Percentiles rank a stretch among this genome's conserved stretches.
Evolutionary conservation across 2,888 invertebrate genomes (phyloP).

Genomic region (Euzetes globulus): DNA sequence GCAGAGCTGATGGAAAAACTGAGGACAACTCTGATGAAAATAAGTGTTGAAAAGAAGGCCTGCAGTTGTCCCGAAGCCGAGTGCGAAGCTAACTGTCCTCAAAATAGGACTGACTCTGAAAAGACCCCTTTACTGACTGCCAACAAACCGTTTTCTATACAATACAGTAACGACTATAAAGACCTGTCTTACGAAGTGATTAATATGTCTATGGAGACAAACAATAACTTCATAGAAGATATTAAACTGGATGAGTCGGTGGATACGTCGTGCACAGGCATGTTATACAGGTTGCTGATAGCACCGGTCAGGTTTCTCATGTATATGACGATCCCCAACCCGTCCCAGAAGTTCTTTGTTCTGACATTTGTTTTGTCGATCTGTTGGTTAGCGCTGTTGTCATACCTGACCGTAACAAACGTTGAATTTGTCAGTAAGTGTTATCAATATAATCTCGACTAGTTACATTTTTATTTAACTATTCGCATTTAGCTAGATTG

Average conservation of each 20-base stretch:
- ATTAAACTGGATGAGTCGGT: neutral
- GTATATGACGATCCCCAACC: neutral
- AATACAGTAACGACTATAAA: neutral
- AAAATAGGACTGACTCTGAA: neutral
- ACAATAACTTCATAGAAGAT: neutral
- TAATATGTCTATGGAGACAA: neutral
- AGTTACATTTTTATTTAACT: too few relatives aligned
- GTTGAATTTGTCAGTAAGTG: slow-evolving; percentile 13
- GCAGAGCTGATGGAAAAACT: slow-evolving; percentile 21
- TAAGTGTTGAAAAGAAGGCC: neutral
- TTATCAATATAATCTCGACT: neutral
- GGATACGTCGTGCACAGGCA: neutral
- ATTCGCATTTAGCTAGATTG: too few relatives aligned
- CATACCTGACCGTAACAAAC: slow-evolving; percentile 5
- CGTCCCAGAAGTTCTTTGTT: neutral
- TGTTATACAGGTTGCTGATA: neutral
- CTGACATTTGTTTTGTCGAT: slow-evolving; percentile 1
- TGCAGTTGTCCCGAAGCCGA: neutral
- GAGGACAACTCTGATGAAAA: neutral
- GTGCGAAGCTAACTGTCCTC: neutral
- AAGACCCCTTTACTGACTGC: neutral
- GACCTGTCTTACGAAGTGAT: slow-evolving; percentile 1
- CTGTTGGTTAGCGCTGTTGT: neutral
- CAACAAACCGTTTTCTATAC: neutral
- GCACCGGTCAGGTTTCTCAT: neutral